phyloP scores from a whole-genome alignment of 2,113 vertebrate genomes.

The Nipponia nippon region DNA sequence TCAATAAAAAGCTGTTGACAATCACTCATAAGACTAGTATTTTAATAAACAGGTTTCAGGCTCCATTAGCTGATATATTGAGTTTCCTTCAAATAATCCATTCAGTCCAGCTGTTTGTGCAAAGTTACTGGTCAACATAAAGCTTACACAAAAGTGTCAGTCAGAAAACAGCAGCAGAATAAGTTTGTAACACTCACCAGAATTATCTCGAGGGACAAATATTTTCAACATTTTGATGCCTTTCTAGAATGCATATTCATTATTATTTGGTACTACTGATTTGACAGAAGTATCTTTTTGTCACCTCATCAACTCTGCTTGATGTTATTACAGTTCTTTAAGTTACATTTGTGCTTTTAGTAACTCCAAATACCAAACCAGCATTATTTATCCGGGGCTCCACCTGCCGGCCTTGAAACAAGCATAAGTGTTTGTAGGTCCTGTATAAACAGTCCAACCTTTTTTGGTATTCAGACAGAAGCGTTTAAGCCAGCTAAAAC shows the following conservation, averaged over 20 bases:
- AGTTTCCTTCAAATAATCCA: background rate
- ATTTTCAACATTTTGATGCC: background rate
- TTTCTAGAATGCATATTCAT: background rate
- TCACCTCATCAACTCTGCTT: background rate
- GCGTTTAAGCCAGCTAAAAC: background rate
- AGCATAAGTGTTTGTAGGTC: background rate
- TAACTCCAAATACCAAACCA: background rate
- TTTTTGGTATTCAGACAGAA: background rate
- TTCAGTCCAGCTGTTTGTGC: background rate
- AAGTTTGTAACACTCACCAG: background rate
- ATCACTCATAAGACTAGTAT: background rate
- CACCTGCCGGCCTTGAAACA: background rate
- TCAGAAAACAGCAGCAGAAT: background rate
- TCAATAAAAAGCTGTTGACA: background rate
- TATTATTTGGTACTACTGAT: background rate
- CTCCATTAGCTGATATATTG: background rate
- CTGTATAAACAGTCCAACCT: background rate
- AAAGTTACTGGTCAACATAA: background rate
- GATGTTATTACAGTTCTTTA: background rate
- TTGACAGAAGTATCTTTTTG: background rate
- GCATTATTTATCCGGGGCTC: background rate
- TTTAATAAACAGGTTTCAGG: conserved; percentile 14
- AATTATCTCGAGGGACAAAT: background rate
- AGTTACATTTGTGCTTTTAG: background rate
- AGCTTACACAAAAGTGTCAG: background rate